Conservation (phyloP, 2,888 invertebrate genomes). For the Parapristionchus giblindavisi region DNA sequence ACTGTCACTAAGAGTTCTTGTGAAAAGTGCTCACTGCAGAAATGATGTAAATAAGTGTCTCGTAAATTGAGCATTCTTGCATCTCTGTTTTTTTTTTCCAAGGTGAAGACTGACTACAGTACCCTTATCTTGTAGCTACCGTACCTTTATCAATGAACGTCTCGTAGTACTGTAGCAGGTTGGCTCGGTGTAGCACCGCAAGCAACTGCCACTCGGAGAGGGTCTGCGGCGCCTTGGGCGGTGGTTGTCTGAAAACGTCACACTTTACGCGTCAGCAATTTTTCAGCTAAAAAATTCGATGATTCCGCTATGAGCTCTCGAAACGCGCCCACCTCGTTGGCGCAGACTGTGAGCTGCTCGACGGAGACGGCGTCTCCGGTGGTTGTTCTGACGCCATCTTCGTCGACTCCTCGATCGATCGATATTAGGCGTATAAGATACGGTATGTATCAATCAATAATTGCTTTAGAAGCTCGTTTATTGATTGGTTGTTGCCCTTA, state of each 20-base stretch:
- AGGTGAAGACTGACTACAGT: conserved; percentile 75
- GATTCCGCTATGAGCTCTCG: no score
- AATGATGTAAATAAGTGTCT: no score
- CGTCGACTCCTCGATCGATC: background rate
- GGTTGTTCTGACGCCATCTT: no score
- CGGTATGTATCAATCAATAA: background rate
- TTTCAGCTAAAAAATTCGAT: no score
- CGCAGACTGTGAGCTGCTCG: conserved; percentile 26
- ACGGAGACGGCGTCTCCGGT: conserved; percentile 34
- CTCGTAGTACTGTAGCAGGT: conserved; percentile 92
- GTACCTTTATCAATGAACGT: conserved; percentile 93
- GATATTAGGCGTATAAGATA: background rate
- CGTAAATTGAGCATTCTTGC: no score
- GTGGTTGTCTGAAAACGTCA: background rate
- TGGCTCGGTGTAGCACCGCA: conserved; percentile 93
- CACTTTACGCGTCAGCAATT: no score
- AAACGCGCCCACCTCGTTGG: background rate
- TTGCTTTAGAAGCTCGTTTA: no score
- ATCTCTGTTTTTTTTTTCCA: no score
- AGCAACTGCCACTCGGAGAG: conserved; percentile 95
- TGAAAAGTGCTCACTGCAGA: background rate
- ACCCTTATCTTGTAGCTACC: no score
- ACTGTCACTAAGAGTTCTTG: conserved; percentile 92
- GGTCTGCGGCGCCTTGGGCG: conserved; percentile 73
- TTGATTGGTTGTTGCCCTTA: no score